Conservation (phyloP, 2,113 vertebrate genomes). For the Ardeotis arabs region DNA sequence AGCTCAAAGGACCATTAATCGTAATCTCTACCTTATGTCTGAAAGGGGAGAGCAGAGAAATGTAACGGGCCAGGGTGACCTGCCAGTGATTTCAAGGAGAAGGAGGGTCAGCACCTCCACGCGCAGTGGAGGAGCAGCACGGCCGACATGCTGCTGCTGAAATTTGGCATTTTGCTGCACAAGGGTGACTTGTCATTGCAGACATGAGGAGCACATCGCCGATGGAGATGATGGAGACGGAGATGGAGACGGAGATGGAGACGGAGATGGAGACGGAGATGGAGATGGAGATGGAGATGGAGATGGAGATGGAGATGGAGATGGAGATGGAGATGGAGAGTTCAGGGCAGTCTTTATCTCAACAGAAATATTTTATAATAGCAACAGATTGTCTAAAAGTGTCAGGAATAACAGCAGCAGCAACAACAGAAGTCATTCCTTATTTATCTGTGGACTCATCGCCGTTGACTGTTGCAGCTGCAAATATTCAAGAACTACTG, state of each 20-base stretch:
- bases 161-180: not conserved
- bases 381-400: slow-evolving; percentile 52
- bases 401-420: not conserved
- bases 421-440: slow-evolving; percentile 5
- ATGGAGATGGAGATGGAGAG: not conserved
- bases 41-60: slow-evolving; percentile 31
- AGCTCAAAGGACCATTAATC: slow-evolving; percentile 71
- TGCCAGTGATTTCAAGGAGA: not conserved
- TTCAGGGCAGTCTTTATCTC: slow-evolving; percentile 21
- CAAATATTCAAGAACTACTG: slow-evolving; percentile 38
- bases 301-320: no score
- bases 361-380: slow-evolving; percentile 40
- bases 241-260: no score
- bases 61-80: not conserved
- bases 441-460: slow-evolving; percentile 14
- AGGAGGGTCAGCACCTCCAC: not conserved
- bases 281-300: no score
- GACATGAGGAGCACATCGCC: not conserved
- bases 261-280: not conserved
- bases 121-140: fast-evolving
- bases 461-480: not conserved
- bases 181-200: not conserved
- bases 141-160: fast-evolving
- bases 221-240: not conserved
- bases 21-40: slow-evolving; percentile 78